Evolutionary conservation across 2,113 vertebrate genomes (phyloP), one percentile per base, ranked within the genome.

Genomic region (Sylvilagus bachmani): DNA sequence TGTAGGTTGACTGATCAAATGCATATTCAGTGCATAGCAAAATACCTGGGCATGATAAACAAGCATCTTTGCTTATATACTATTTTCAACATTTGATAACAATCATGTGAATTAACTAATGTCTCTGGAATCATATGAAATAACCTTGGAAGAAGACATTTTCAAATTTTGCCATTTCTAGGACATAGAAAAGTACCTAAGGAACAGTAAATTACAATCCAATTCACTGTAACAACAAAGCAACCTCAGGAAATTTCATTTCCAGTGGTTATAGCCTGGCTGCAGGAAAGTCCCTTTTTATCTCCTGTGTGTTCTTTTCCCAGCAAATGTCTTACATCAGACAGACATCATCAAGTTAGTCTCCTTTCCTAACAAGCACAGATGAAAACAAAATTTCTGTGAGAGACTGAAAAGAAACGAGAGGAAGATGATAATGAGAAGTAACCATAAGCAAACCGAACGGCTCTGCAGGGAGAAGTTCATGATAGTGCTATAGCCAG

Each of bases 71-170:
- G 31, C 80, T 87, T 84, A n/a, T 73, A 75, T 21, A 9, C 9
- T 61, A 0, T 89, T 93, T 51, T 89, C 53, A 62, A 62, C 62
- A 80, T 67, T 58, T 94, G 90, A 70, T 94, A 94, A 89, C 4
- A 8, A 44, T 90, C n/a, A n/a, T 86, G 25, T n/a, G 67, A 55
- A 85, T 79, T 78, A 95, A 81, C 2, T 71, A 10, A 49, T 13
- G 0, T 44, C 17, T 69, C 55, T 75, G 85, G 90, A 96, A 73
- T 19, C 22, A 73, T 31, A 22, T 66, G 53, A 71, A 69, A 94
- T 75, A 95, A 36, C 16, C 3, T 13, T 62, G 31, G 66, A 89
- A 80, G 70, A 84, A 38, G 29, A 84, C 73, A 91, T 67, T 88
- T 83, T 91, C 55, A 92, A 91, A 91, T 69, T 55, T 16, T 51